phyloP scores from a whole-genome alignment of 1,140 invertebrate species.

The Brachionus rubens region DNA sequence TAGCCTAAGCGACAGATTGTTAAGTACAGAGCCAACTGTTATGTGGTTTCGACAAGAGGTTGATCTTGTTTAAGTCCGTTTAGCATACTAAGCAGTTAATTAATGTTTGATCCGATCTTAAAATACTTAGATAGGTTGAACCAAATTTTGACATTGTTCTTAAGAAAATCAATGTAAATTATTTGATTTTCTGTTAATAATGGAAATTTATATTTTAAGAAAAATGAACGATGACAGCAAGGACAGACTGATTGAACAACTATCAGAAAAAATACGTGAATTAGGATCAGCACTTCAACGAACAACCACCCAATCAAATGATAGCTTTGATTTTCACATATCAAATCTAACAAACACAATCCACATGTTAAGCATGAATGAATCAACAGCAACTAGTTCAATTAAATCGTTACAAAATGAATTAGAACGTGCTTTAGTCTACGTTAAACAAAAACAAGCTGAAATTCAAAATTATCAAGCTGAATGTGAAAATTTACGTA shows the following conservation, averaged over 20 bases:
- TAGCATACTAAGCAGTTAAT: too few species aligned
- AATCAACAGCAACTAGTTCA: constrained; percentile 1
- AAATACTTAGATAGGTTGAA: too few species aligned
- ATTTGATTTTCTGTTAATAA: too few species aligned
- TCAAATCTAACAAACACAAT: constrained; percentile 25
- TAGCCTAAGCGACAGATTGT: too few species aligned
- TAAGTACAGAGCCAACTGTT: too few species aligned
- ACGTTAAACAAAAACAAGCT: constrained; percentile 15
- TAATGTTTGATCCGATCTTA: too few species aligned
- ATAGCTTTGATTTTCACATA: constrained; percentile 33
- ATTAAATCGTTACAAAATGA: constrained; percentile 44
- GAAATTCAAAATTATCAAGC: constrained; percentile 33
- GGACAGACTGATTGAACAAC: constrained; percentile 30
- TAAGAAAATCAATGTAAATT: too few species aligned
- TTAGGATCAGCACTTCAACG: background rate
- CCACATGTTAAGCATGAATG: constrained; percentile 18
- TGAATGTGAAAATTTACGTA: constrained; percentile 15
- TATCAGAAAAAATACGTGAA: constrained; percentile 9
- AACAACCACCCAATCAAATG: background rate
- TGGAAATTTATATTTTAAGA: too few species aligned
- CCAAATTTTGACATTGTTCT: too few species aligned
- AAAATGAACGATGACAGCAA: constrained; percentile 26
- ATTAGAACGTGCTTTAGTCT: constrained; percentile 25
- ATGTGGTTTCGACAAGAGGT: too few species aligned
- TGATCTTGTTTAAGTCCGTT: too few species aligned